Evolutionary conservation across 2,888 invertebrate species (phyloP), one percentile per base, ranked within the genome.

Genomic region (Pandemis corylana): DNA sequence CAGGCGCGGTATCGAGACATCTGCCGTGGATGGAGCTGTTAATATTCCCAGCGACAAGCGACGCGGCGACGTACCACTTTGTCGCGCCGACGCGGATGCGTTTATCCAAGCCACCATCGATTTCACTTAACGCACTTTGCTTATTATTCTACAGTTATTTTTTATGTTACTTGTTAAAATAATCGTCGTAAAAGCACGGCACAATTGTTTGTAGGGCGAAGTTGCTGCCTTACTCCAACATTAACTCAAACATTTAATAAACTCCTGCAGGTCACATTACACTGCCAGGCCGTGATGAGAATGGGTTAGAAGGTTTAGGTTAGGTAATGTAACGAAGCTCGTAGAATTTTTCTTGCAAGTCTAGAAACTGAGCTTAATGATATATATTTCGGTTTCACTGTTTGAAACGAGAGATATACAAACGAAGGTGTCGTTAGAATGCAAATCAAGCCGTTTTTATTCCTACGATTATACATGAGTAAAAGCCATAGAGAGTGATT

Each of bases 21-120:
- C 65, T 74, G 74, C 74, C 85, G 78, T 78, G 83, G 78, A 85
- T 85, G 79, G 81, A 86, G 84, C 83, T 83, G 87, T 89, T 89
- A 87, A 85, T 87, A 88, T 87, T 84, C 86, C 75, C 78, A 68
- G 77, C 65, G 65, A 64, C 44, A 65, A 78, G 84, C 80, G 82
- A 81, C 83, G 81, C 83, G 81, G 56, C 56, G 56, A 56, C 56
- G 56, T 20, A 81, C 78, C 78, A 81, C 84, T 87, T 86, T 85
- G 87, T 84, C 82, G 81, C 80, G 79, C 82, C 83, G 80, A 78
- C 76, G 46, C 74, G 77, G 77, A 74, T 77, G 75, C 44, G 59
- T 76, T 83, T 85, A 84, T 85, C 81, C 76, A 76, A 53, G 63
- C 65, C 73, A 78, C 77, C 81, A 84, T 79, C 83, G 81, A 83